Evolutionary conservation across 1,140 invertebrate species (phyloP), one percentile per base, ranked within the genome.

Genomic region (Zaprionus nigranus): DNA sequence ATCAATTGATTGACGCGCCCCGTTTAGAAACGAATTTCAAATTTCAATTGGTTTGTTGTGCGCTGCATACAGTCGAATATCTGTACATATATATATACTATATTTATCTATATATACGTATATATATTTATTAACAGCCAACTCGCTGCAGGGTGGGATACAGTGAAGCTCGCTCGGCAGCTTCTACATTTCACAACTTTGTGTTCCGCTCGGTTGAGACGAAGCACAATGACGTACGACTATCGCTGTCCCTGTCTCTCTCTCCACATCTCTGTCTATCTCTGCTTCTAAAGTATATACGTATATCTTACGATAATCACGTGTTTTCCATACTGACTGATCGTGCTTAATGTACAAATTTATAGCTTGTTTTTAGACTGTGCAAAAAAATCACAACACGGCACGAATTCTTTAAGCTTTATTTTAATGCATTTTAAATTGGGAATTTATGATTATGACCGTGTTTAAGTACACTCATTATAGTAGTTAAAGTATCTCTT

Each of bases 1-100:
- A 60, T 76, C 83, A 88, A 87, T 87, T 87, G 84, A 86, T 80
- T 70, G 38, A 75, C 78, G 11, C n/a, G 13, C n/a, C 57, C 57
- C 53, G 61, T 78, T 70, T 57, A 43, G 46, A 57, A 11, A 24
- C 46, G 46, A 51, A 51, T 51, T 73, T 64, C 43, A 65, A 56
- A 69, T 63, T 64, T 88, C 60, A 87, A 87, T 88, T 87, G 84
- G 61, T 81, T 84, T 81, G 84, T 82, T 82, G 38, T 77, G 56
- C 17, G 51, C 34, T 20, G 20, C 49, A 22, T 53, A 54, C 53
- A 46, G 15, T 46, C 15, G n/a, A 17, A 46, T 7, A 17, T 36
- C 36, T 11, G 49, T 30, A 60, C 30, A 40, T 15, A 57, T 20
- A 63, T 53, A 34, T 81, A 40, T 15, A 15, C 7, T 51, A 22